Evolutionary conservation across 2,113 vertebrate genomes (phyloP), one percentile per base, ranked within the genome.

Genomic region (Fregetta grallaria): DNA sequence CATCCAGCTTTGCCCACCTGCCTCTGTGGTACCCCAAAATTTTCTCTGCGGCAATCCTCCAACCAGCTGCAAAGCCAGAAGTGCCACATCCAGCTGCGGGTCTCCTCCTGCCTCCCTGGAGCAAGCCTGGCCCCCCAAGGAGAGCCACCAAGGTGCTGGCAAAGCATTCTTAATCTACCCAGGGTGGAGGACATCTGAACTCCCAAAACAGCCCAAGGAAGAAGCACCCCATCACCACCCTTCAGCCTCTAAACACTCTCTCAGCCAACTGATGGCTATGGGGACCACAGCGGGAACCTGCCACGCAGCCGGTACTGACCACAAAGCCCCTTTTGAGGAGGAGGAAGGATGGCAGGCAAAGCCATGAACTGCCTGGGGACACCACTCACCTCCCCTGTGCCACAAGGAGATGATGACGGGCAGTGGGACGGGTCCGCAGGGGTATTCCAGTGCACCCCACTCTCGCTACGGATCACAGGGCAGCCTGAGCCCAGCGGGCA

Each of bases 331-430:
- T 38, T 38, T 49, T 0, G 3, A 86, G 52, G 26, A 91, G 22
- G 7, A 44, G 15, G 20, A 63, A 74, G 42, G 25, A 59, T 0
- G 20, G 16, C 17, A 78, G 27, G 17, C 3, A 12, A 55, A 91
- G 76, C 18, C 29, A 18, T 16, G 23, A 82, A 45, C 16, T 2
- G 1, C 45, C 1, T 8, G 22, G 26, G 25, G 30, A 77, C 53
- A 44, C 30, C 7, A 5, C 18, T 72, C 12, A 1, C 44, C 34
- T 52, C 44, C 40, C 26, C 47, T 3, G 5, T 26, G 27, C 45
- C 3, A 1, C 4, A 2, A 0, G 0, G 52, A 21, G 42, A 63
- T 15, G 2, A 45, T 63, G 56, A 66, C 4, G 2, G 11, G 16
- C 63, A 61, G 32, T 9, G 14, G 34, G 23, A 82, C 2, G 10